Conservation (phyloP, 2,797 vertebrate genomes). For the Molossus alvarezi region DNA sequence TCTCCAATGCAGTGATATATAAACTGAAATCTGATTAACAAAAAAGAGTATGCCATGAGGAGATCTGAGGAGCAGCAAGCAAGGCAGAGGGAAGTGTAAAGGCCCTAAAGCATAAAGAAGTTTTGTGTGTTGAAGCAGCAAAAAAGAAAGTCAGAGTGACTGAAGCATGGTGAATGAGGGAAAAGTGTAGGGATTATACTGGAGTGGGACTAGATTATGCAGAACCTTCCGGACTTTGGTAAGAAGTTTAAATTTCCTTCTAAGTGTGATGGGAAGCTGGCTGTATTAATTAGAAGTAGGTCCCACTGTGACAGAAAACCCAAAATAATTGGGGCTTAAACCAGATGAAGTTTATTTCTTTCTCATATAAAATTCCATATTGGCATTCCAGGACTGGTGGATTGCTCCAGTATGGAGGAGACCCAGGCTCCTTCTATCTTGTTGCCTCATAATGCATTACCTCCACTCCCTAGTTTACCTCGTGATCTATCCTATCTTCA, state of each 20-base stretch:
- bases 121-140: neutral
- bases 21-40: conserved; percentile 9
- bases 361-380: neutral
- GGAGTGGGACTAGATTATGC: neutral
- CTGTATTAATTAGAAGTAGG: conserved; percentile 19
- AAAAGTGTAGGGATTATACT: neutral
- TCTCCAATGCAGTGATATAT: conserved; percentile 31
- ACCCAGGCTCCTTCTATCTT: neutral
- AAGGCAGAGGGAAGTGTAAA: neutral
- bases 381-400: neutral
- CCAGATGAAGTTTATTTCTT: conserved; percentile 41
- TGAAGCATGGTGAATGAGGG: neutral
- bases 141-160: conserved; percentile 28
- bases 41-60: neutral
- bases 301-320: neutral
- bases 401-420: neutral
- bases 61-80: neutral
- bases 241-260: conserved; percentile 58
- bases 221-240: neutral
- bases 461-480: neutral
- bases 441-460: neutral
- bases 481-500: neutral
- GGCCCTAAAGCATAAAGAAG: neutral
- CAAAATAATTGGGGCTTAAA: conserved; percentile 12
- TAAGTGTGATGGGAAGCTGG: neutral